Conservation (phyloP, 92 coral and sea anemone species). For the Heteractis magnifica region DNA sequence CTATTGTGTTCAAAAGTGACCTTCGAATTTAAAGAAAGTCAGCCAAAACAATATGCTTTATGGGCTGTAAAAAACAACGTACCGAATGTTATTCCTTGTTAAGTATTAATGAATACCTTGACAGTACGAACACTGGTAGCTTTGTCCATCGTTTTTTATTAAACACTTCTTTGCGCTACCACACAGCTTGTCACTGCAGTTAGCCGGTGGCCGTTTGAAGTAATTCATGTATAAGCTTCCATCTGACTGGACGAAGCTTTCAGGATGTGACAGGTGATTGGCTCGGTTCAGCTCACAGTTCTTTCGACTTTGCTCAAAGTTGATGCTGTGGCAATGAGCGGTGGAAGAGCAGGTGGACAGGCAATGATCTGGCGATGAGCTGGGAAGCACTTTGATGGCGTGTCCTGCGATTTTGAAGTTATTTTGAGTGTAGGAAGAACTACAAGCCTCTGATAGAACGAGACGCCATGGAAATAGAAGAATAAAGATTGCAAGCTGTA, state of each 20-base stretch:
- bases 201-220: background rate
- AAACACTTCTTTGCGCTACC: background rate
- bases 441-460: background rate
- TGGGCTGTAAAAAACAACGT: no score
- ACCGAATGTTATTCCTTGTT: no score
- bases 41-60: no score
- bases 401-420: background rate
- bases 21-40: no score
- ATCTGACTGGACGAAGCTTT: background rate
- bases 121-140: background rate
- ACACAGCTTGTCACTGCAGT: background rate
- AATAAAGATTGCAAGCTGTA: background rate
- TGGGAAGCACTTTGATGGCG: background rate
- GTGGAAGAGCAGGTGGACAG: background rate
- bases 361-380: background rate
- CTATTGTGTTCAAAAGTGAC: no score
- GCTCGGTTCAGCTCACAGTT: background rate
- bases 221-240: background rate
- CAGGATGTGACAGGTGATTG: background rate
- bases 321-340: background rate
- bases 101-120: background rate
- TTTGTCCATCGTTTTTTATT: background rate
- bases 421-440: background rate
- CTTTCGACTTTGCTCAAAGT: background rate
- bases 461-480: background rate